Evolutionary conservation across 2,888 invertebrate species (phyloP).

Genomic region (Ceratothoa steindachneri): DNA sequence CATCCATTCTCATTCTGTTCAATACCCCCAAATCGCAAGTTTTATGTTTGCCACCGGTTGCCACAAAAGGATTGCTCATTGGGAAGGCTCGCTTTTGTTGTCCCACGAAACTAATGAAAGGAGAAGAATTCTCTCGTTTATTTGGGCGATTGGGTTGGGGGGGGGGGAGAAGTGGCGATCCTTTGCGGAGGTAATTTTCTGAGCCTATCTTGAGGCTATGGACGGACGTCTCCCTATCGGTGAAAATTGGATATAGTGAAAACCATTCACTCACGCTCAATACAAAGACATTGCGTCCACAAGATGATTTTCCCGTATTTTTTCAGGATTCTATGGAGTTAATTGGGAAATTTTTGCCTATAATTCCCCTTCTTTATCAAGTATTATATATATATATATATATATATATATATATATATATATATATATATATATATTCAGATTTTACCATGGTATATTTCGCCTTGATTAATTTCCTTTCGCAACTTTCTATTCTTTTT

Average conservation of each 20-base stretch:
- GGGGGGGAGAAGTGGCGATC: slow-evolving; percentile 18
- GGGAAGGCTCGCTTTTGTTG: slow-evolving; percentile 36
- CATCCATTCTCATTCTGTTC: slow-evolving; percentile 42
- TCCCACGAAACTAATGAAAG: slow-evolving; percentile 43
- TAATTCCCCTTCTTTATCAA: neutral
- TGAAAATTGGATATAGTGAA: neutral
- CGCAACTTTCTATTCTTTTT: too few species aligned
- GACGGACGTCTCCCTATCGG: neutral
- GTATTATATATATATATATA: neutral
- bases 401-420: neutral
- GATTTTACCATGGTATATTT: too few species aligned
- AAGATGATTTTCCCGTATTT: neutral
- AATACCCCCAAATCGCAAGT: slow-evolving; percentile 38
- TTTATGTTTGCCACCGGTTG: slow-evolving; percentile 38
- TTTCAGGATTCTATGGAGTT: neutral
- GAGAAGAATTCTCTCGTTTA: neutral
- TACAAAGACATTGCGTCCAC: neutral
- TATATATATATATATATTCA: neutral
- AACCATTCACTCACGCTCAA: neutral
- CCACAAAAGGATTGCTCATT: slow-evolving; percentile 41
- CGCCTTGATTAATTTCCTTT: too few species aligned
- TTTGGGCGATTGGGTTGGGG: neutral
- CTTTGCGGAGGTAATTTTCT: neutral
- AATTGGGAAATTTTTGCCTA: neutral
- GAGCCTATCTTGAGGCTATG: neutral